These are phyloP conservation scores for Archegozetes longisetosus DNA, from an alignment of 1,140 invertebrate genomes.

Conservation along the genomic window DNA sequence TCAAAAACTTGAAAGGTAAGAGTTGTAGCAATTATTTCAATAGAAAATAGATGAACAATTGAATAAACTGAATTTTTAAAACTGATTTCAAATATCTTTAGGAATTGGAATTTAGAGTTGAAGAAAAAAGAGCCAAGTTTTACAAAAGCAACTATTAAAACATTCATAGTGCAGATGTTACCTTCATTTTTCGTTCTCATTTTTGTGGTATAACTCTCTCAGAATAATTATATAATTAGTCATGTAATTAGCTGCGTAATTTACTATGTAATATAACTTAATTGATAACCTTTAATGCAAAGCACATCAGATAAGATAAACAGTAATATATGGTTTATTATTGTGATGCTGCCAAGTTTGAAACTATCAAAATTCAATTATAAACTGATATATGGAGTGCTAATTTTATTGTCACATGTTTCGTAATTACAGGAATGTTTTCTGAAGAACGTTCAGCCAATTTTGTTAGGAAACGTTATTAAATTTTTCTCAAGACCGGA, in stretches of 20 bases:
- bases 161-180: slow-evolving; percentile 7
- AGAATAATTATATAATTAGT: too few species aligned
- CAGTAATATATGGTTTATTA: too few species aligned
- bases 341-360: too few species aligned
- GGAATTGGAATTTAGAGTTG: slow-evolving; percentile 12
- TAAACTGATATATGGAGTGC: too few species aligned
- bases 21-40: not conserved
- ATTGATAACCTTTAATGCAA: too few species aligned
- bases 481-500: slow-evolving; percentile 3
- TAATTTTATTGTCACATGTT: not conserved
- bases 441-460: slow-evolving; percentile 5
- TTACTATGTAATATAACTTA: too few species aligned
- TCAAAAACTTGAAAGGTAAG: slow-evolving; percentile 10
- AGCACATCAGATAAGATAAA: too few species aligned
- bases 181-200: not conserved
- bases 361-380: too few species aligned
- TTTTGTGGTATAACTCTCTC: not conserved
- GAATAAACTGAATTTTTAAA: not conserved
- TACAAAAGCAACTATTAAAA: slow-evolving; percentile 6
- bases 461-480: slow-evolving; percentile 9
- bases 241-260: too few species aligned
- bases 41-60: too few species aligned
- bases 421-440: slow-evolving; percentile 2
- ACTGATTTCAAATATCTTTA: not conserved
- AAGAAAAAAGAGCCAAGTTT: slow-evolving; percentile 14